A percentile compares a stretch with the other conserved stretches of the same genome.
Conservation (phyloP, 1,140 invertebrate genomes). For the Papilio xuthus region DNA sequence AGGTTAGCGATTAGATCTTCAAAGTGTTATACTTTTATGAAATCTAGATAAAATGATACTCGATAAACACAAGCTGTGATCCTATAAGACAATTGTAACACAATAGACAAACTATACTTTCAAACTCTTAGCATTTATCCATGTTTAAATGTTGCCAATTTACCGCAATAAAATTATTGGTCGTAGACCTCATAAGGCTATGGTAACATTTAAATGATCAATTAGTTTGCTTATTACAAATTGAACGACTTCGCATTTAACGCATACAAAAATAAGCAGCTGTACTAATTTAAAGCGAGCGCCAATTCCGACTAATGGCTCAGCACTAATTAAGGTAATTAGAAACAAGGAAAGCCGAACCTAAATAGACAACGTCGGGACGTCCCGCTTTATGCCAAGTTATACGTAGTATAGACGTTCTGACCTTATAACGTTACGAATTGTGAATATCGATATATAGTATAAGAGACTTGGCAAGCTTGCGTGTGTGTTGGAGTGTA, state of each 20-base stretch:
- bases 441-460: constrained; percentile 47
- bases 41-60: too few species aligned
- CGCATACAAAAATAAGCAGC: constrained; percentile 68
- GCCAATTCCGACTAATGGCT: constrained; percentile 62
- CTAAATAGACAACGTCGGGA: constrained; percentile 47
- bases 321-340: constrained; percentile 75
- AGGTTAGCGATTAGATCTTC: too few species aligned
- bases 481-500: constrained; percentile 49
- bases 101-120: neutral
- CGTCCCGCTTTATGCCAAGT: constrained; percentile 40
- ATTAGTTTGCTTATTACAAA: constrained; percentile 71
- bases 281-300: constrained; percentile 70
- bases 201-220: constrained; percentile 45
- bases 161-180: neutral
- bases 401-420: constrained; percentile 41
- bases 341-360: constrained; percentile 62
- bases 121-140: neutral
- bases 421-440: constrained; percentile 43
- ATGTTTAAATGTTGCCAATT: neutral
- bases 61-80: neutral
- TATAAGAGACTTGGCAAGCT: constrained; percentile 48
- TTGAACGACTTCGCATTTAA: constrained; percentile 68
- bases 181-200: neutral
- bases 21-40: too few species aligned
- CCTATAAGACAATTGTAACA: neutral